These are phyloP conservation scores for Lacanobia oleracea DNA, from an alignment of 2,888 invertebrate genomes.

Conservation along the genomic window DNA sequence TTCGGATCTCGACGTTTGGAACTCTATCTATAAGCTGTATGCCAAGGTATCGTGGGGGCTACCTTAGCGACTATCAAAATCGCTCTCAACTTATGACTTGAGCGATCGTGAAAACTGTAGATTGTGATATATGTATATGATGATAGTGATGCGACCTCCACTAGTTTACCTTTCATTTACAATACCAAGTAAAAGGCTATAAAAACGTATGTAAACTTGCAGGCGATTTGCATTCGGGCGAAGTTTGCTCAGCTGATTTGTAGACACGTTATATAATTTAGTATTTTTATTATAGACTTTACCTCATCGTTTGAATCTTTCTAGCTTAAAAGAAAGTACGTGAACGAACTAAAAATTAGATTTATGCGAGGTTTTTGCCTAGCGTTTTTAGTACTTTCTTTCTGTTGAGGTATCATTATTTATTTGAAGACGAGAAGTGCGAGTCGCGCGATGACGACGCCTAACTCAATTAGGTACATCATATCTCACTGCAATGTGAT, in stretches of 20 bases:
- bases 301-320: conserved; percentile 5
- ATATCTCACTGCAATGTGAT: too few species aligned
- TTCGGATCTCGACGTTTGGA: too few species aligned
- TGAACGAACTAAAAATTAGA: not conserved
- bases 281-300: conserved; percentile 16
- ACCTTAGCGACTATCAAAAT: not conserved
- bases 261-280: conserved; percentile 11
- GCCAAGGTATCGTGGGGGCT: too few species aligned
- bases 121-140: conserved; percentile 66
- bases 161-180: conserved; percentile 69
- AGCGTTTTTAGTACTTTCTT: not conserved
- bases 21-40: too few species aligned
- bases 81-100: conserved; percentile 31
- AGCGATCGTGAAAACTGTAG: conserved; percentile 28
- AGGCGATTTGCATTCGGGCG: conserved; percentile 40
- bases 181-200: conserved; percentile 52
- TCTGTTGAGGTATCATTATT: not conserved
- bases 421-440: not conserved
- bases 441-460: too few species aligned
- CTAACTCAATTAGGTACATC: too few species aligned
- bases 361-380: not conserved
- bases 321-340: conserved; percentile 5
- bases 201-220: conserved; percentile 50
- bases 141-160: conserved; percentile 57
- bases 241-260: not conserved